phyloP scores from a whole-genome alignment of 2,888 invertebrate genomes.

The Anodontia alba region DNA sequence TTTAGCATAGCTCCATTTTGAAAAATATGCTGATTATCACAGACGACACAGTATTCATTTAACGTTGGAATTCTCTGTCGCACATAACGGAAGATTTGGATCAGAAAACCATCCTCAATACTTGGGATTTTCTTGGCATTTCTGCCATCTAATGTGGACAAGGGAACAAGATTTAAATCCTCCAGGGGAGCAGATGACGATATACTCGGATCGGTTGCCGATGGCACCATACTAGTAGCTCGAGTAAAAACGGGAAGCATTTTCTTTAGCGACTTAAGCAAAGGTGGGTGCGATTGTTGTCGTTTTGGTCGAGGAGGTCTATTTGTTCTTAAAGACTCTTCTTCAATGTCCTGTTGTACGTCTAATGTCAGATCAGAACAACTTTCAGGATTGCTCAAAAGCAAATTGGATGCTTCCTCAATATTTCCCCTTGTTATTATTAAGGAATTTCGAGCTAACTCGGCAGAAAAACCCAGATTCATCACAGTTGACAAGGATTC shows the following conservation, averaged over 20 bases:
- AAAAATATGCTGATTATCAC: constrained; percentile 82
- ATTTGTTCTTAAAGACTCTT: neutral
- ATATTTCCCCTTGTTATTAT: constrained; percentile 72
- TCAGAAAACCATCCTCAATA: constrained; percentile 58
- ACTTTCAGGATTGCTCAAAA: constrained; percentile 64
- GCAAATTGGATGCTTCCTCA: constrained; percentile 68
- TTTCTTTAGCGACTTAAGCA: constrained; percentile 53
- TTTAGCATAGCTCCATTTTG: constrained; percentile 82
- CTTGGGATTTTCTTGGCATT: constrained; percentile 72
- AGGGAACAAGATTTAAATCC: constrained; percentile 65
- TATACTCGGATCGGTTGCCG: constrained; percentile 44
- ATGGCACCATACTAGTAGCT: constrained; percentile 43
- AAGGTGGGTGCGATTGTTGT: constrained; percentile 62
- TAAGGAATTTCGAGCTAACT: constrained; percentile 72
- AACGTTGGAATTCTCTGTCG: constrained; percentile 78
- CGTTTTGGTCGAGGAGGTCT: constrained; percentile 31
- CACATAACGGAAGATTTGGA: constrained; percentile 77
- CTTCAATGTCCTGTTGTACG: constrained; percentile 14
- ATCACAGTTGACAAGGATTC: constrained; percentile 63
- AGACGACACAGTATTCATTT: constrained; percentile 82
- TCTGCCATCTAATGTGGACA: constrained; percentile 67
- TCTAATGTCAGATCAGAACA: constrained; percentile 23
- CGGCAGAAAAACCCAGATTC: constrained; percentile 72
- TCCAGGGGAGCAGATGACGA: constrained; percentile 28
- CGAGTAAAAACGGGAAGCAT: constrained; percentile 51